Percentiles rank a stretch among this genome's conserved stretches.
phyloP scores from a whole-genome alignment of 2,888 invertebrate genomes.

The Rotaria socialis region DNA sequence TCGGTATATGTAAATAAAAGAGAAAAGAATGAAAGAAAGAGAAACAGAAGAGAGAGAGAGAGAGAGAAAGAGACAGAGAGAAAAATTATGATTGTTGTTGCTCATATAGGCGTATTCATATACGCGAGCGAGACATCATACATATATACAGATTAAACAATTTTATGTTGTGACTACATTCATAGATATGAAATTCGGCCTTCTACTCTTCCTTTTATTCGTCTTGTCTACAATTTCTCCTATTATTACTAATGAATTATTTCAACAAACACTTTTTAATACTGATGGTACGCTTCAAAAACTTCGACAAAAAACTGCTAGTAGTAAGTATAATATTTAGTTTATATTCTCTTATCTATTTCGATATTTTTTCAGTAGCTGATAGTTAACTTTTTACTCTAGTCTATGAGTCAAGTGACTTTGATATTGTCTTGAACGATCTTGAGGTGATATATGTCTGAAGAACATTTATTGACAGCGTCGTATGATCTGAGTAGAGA shows the following conservation, averaged over 20 bases:
- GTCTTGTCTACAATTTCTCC: background rate
- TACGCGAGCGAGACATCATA: background rate
- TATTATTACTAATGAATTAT: background rate
- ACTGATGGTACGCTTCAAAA: background rate
- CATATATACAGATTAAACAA: conserved; percentile 20
- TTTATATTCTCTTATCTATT: background rate
- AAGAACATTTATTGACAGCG: conserved; percentile 10
- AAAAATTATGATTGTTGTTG: conserved; percentile 20
- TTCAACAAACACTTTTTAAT: background rate
- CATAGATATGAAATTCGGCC: conserved; percentile 1
- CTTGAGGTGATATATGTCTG: conserved; percentile 17
- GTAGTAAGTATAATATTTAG: background rate
- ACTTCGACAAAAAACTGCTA: background rate
- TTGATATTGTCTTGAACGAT: background rate
- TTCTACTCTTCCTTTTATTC: conserved; percentile 17
- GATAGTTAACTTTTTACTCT: background rate
- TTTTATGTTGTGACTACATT: conserved; percentile 9
- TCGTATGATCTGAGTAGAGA: background rate
- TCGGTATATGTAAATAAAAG: conserved; percentile 15
- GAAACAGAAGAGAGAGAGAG: background rate
- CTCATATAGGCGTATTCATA: background rate
- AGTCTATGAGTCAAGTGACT: conserved; percentile 1
- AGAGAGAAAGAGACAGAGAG: background rate
- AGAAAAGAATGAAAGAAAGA: background rate
- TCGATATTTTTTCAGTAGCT: background rate